Base-by-base conservation (phyloP, 2,888 invertebrate genomes). In the Cheilosia grossa region DNA sequence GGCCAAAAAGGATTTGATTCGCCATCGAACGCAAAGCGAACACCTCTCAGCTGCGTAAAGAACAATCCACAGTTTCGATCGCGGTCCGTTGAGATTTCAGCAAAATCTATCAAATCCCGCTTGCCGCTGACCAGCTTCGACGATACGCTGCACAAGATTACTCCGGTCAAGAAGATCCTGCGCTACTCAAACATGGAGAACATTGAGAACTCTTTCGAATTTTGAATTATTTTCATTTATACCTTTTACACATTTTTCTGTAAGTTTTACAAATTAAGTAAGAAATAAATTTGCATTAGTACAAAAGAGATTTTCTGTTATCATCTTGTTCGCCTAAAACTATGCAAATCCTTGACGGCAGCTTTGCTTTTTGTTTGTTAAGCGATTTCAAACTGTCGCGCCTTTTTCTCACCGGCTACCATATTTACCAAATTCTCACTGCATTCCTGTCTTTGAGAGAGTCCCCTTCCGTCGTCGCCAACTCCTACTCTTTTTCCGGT, bases 1-100 rank as follows among this genome's bases (percentile, higher is more conserved):
- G 87, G 77, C 42, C 88, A 86, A 0, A 87, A 87, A 4, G 87
- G 87, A 2, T 82, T 89, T 1, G 88, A 86, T 19, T 83, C 77
- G 44, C 42, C 87, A 64, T 47, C 15, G 56, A 49, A 53, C 4
- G 10, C 17, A 4, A 89, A 88, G 56, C 89, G 91, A 10, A 91
- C 91, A 0, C 91, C 91, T 0, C 88, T 91, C 0, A 87, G 91
- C 37, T 90, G 91, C 42, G 89, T 91, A 0, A 90, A 88, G 37
- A 91, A 91, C 86, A 89, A 89, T 0, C 37, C 87, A 0, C 88
- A 90, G 49, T 53, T 89, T 7, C 89, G 90, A 33, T 90, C 90
- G 0, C 90, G 89, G 1, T 90, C 90, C 0, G 88, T 88, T 9
- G 90, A 90, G 73, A 87, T 89, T 15, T 86, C 87, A 2, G 86